These are phyloP conservation scores for Pocillopora damicornis DNA, from an alignment of 64 coral and sea anemone species.

Conservation along the genomic window DNA sequence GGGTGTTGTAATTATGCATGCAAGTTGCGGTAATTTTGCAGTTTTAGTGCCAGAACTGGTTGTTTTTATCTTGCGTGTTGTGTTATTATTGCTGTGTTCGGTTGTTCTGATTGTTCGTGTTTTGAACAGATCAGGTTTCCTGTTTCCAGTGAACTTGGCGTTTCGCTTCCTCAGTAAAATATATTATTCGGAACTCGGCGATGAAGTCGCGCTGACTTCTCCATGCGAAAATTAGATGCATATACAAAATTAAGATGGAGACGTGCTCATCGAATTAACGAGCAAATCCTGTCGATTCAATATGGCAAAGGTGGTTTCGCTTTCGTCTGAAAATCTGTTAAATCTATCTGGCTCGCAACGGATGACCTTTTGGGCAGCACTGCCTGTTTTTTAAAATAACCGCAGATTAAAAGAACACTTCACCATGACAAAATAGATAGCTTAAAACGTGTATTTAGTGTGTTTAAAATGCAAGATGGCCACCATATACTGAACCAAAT, in stretches of 20 bases:
- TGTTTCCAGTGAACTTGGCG: neutral
- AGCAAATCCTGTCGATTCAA: neutral
- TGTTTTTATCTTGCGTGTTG: slow-evolving; percentile 8
- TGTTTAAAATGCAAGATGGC: neutral
- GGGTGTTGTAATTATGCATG: slow-evolving; percentile 25
- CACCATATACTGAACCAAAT: neutral
- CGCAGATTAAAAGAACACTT: neutral
- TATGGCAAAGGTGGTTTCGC: neutral
- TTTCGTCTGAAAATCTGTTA: neutral
- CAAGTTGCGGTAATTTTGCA: neutral
- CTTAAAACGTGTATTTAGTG: neutral
- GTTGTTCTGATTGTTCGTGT: neutral
- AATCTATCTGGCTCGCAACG: neutral
- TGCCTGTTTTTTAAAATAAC: neutral
- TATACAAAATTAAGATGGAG: neutral
- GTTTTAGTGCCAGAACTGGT: neutral
- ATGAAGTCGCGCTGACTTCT: neutral
- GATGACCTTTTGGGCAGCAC: slow-evolving; percentile 5
- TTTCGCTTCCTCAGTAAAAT: neutral
- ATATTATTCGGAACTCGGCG: neutral
- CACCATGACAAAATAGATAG: neutral
- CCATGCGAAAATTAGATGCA: neutral
- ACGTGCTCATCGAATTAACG: neutral
- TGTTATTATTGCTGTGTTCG: neutral
- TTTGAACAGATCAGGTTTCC: slow-evolving; percentile 25